phyloP scores from a whole-genome alignment of 2,888 invertebrate species.

The Phalangium opilio region DNA sequence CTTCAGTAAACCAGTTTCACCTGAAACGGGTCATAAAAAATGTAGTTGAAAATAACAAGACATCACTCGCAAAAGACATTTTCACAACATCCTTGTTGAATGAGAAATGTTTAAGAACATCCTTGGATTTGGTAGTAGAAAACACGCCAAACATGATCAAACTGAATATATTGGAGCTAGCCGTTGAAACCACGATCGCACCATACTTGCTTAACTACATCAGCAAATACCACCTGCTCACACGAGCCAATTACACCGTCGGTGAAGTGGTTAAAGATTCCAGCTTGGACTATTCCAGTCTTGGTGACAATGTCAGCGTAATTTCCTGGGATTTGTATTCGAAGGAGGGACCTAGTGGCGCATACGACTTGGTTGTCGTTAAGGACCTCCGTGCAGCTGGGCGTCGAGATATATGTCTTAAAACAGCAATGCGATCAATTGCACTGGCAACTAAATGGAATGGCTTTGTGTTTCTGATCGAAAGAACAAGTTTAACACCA shows the following conservation, averaged over 20 bases:
- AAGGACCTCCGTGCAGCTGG: slow-evolving; percentile 14
- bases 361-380: slow-evolving; percentile 26
- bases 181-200: slow-evolving; percentile 6
- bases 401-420: no score
- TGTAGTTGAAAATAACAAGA: neutral
- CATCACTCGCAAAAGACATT: no score
- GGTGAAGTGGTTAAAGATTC: slow-evolving; percentile 14
- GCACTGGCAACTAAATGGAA: slow-evolving; percentile 42
- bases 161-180: slow-evolving; percentile 18
- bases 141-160: no score
- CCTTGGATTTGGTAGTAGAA: no score
- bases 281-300: slow-evolving; percentile 3
- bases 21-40: slow-evolving; percentile 3
- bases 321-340: slow-evolving; percentile 40
- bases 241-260: slow-evolving; percentile 42
- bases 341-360: slow-evolving; percentile 29
- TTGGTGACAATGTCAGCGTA: slow-evolving; percentile 18
- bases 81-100: no score
- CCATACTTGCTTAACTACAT: slow-evolving; percentile 13
- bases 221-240: slow-evolving; percentile 8
- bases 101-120: no score
- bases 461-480: slow-evolving; percentile 48
- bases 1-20: slow-evolving; percentile 8
- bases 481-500: slow-evolving; percentile 19
- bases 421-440: no score